phyloP scores from a whole-genome alignment of 2,888 invertebrate genomes.

The Athetis lepigone region DNA sequence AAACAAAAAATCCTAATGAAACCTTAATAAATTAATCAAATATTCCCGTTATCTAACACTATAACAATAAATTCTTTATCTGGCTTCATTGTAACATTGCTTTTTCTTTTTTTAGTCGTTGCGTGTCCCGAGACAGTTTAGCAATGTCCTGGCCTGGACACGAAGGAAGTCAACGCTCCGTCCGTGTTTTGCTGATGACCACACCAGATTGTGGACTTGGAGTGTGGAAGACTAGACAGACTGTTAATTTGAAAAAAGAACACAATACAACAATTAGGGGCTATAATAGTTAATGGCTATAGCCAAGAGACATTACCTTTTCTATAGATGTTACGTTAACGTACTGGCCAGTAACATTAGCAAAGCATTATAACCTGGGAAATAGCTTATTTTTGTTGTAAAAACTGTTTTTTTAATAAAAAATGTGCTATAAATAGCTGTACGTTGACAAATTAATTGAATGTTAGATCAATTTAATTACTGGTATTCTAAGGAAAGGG shows the following conservation, averaged over 20 bases:
- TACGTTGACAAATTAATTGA: background rate
- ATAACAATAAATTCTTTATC: constrained; percentile 14
- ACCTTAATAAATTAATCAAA: background rate
- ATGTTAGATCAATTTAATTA: background rate
- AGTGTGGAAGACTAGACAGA: constrained; percentile 27
- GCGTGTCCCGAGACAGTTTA: constrained; percentile 53
- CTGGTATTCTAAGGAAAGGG: background rate
- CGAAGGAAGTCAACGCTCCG: constrained; percentile 54
- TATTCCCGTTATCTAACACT: background rate
- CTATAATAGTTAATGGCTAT: too few species aligned
- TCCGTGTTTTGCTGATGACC: constrained; percentile 46
- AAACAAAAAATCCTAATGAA: too few species aligned
- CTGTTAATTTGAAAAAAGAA: background rate
- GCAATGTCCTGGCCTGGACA: constrained; percentile 46
- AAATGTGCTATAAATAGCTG: too few species aligned
- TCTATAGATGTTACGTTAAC: too few species aligned
- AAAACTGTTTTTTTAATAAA: too few species aligned
- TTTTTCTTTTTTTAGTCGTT: constrained; percentile 35
- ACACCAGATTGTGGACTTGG: constrained; percentile 39
- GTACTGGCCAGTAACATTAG: too few species aligned
- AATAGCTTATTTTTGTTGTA: too few species aligned
- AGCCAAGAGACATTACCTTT: too few species aligned
- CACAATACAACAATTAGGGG: too few species aligned
- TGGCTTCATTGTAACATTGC: constrained; percentile 8
- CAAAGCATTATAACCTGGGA: too few species aligned